Base-by-base conservation (phyloP, 2,113 vertebrate species). In the Petroica traversi region DNA sequence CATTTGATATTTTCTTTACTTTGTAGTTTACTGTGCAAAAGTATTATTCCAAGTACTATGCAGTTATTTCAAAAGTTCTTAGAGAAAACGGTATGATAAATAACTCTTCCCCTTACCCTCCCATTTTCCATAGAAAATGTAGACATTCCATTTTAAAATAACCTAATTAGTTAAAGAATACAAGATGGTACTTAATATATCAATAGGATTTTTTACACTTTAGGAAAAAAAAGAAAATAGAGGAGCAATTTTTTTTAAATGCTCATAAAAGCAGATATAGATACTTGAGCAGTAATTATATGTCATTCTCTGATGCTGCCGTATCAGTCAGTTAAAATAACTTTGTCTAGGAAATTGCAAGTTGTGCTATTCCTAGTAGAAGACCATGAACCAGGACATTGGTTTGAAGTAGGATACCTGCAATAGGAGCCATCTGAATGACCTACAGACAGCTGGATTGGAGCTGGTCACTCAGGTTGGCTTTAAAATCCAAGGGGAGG, bases 381-480 rank as follows among this genome's bases (percentile, higher is more conserved):
- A 81, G 40, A 28, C 23, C n/a, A 15, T 57, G 72, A 57, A 52
- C 15, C 31, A 57, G 28, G 22, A 52, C 12, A 9, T 23, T 6
- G 4, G 24, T 61, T 84, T 64, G 28, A n/a, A 48, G 24, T 48
- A 41, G 3, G 5, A 14, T 58, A 43, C 20, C 26, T 51, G 31
- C 43, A 55, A 3, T 3, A 40, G 31, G 38, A 81, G 12, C 25
- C 11, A 31, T 55, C 28, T 49, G 51, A 88, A 24, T 31, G 57
- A 36, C 12, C n/a, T n/a, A 9, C 3, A 40, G 22, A 25, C 1
- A 1, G 3, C 0, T 77, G 11, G 8, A 52, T 45, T 31, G 4
- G 14, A 81, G 19, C 20, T 66, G 33, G 31, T 62, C 22, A 11
- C 31, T 48, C 17, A 31, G 7, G 4, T 23, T 62, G 12, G 16